These are phyloP conservation scores for Microplitis mediator DNA, from an alignment of 1,140 invertebrate species.

Conservation along the genomic window DNA sequence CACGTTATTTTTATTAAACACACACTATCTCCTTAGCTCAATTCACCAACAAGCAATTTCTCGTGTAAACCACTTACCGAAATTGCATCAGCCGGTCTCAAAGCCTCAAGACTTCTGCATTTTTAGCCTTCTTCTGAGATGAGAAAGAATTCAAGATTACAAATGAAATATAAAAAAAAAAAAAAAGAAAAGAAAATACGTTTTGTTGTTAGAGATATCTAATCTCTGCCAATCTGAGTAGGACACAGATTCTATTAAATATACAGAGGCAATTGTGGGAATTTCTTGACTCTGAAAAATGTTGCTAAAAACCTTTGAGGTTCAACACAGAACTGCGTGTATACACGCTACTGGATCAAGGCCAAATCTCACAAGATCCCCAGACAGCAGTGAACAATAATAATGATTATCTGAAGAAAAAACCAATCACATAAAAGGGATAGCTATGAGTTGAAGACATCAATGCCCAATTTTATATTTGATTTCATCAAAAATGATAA, in stretches of 20 bases:
- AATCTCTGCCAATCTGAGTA: too few species aligned
- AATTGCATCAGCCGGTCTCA: conserved; percentile 8
- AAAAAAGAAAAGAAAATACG: too few species aligned
- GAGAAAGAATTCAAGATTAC: too few species aligned
- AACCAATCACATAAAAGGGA: neutral
- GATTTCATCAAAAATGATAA: too few species aligned
- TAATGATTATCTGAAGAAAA: neutral
- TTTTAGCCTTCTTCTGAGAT: too few species aligned
- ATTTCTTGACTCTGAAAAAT: too few species aligned
- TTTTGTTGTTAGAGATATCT: too few species aligned
- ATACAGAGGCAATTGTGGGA: too few species aligned
- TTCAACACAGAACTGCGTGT: neutral
- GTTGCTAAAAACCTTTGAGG: neutral
- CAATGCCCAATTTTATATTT: neutral
- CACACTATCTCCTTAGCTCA: neutral
- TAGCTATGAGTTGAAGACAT: neutral
- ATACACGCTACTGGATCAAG: neutral
- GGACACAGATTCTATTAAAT: too few species aligned
- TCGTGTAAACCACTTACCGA: neutral
- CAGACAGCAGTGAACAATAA: neutral
- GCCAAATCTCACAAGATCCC: neutral
- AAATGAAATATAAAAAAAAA: too few species aligned
- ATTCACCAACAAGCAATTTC: neutral
- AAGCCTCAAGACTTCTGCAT: neutral
- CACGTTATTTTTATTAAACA: neutral